Evolutionary conservation across 2,797 vertebrate species (phyloP).

Genomic region (Chaetophractus vellerosus): DNA sequence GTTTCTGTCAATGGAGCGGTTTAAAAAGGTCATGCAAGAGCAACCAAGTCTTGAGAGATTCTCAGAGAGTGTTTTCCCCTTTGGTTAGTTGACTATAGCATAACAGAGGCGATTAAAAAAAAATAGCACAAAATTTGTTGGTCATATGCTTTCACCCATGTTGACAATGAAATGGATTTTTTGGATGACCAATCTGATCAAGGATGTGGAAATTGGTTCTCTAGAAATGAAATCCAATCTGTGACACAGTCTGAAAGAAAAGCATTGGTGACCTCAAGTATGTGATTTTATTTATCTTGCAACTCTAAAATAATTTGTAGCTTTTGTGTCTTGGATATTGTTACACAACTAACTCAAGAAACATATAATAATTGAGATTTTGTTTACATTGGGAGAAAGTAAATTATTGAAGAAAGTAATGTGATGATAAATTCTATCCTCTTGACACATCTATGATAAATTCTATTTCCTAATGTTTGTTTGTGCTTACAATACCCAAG

Average conservation of each 20-base stretch:
- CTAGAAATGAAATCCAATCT: constrained; percentile 20
- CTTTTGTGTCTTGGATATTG: background rate
- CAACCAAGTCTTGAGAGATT: constrained; percentile 3
- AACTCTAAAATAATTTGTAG: background rate
- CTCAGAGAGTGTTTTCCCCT: background rate
- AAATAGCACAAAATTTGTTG: background rate
- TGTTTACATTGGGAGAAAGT: background rate
- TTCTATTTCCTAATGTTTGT: background rate
- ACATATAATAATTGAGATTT: background rate
- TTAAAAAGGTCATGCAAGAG: constrained; percentile 33
- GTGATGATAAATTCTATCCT: background rate
- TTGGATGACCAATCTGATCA: background rate
- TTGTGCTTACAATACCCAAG: background rate
- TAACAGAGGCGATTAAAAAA: background rate
- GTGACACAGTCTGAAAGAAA: background rate
- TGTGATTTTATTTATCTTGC: background rate
- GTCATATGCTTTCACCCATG: constrained; percentile 6
- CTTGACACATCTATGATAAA: background rate
- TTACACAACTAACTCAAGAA: constrained; percentile 1
- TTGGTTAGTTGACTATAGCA: background rate
- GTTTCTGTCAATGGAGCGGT: background rate
- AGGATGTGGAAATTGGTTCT: background rate
- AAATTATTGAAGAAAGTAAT: background rate
- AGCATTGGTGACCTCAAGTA: background rate
- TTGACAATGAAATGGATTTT: background rate